Percentiles rank a stretch among this genome's conserved stretches.
These are phyloP conservation scores for Amblyjoppa proteus DNA, from an alignment of 2,888 invertebrate genomes.

Conservation along the genomic window DNA sequence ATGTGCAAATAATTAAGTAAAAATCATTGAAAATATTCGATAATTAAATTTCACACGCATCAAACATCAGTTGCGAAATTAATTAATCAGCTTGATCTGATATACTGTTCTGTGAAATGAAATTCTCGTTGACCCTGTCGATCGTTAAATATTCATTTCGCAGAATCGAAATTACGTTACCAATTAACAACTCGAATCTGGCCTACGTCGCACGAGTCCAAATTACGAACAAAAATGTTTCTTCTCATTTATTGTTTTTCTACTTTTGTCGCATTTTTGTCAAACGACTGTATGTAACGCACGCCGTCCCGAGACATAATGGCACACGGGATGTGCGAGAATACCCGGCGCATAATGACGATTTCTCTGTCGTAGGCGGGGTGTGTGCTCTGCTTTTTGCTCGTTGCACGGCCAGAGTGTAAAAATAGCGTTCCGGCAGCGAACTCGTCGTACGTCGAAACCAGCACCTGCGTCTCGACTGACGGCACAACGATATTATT, in stretches of 20 bases:
- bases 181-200: background rate
- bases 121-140: too few species aligned
- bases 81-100: too few species aligned
- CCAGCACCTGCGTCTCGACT: slow-evolving; percentile 64
- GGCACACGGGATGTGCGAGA: slow-evolving; percentile 61
- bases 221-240: background rate
- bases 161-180: background rate
- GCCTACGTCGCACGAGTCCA: background rate
- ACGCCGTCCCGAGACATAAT: slow-evolving; percentile 18
- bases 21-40: too few species aligned
- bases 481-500: slow-evolving; percentile 65
- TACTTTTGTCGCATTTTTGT: background rate
- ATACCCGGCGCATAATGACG: slow-evolving; percentile 58
- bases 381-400: slow-evolving; percentile 48
- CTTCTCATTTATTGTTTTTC: background rate
- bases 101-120: too few species aligned
- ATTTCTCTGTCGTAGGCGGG: slow-evolving; percentile 49
- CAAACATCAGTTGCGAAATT: too few species aligned
- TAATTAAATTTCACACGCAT: too few species aligned
- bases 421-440: slow-evolving; percentile 30
- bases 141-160: too few species aligned
- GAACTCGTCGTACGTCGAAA: slow-evolving; percentile 17
- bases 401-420: slow-evolving; percentile 15
- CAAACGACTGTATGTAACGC: background rate
- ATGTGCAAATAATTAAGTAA: background rate